phyloP scores from a whole-genome alignment of 2,888 invertebrate genomes.

The Patella pellucida region DNA sequence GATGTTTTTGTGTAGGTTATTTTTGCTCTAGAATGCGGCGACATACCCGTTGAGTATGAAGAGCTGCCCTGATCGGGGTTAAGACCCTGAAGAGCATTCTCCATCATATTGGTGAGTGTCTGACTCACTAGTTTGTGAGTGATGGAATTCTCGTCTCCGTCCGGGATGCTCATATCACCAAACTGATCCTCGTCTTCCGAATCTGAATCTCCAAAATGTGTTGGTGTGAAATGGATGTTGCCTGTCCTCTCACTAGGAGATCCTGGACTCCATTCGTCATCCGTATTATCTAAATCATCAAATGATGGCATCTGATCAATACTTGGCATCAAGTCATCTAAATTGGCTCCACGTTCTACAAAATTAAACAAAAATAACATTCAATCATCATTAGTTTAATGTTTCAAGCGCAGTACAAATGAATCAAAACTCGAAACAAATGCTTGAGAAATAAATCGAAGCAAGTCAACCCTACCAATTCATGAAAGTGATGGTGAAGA shows the following conservation, averaged over 20 bases:
- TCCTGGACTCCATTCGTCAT: constrained; percentile 51
- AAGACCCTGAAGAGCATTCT: constrained; percentile 52
- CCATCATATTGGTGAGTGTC: constrained; percentile 55
- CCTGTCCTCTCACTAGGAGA: constrained; percentile 17
- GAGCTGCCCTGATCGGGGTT: constrained; percentile 30
- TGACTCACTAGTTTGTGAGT: constrained; percentile 47
- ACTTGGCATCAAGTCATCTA: constrained; percentile 51
- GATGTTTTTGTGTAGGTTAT: constrained; percentile 39
- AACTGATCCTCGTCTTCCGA: constrained; percentile 51
- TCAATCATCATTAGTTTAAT: too few species aligned
- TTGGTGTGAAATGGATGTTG: constrained; percentile 38
- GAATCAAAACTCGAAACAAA: too few species aligned
- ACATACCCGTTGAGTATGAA: constrained; percentile 32
- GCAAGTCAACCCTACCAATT: too few species aligned
- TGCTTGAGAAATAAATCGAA: too few species aligned
- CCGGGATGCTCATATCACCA: constrained; percentile 39
- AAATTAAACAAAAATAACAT: background rate
- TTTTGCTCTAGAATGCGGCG: constrained; percentile 37
- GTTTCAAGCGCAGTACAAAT: too few species aligned
- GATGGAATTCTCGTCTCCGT: constrained; percentile 30
- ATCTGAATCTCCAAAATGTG: constrained; percentile 58
- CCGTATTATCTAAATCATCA: constrained; percentile 58
- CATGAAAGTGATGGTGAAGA: too few species aligned
- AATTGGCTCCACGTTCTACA: constrained; percentile 28
- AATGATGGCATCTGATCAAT: constrained; percentile 60